These are phyloP conservation scores for Polydrusus tereticollis DNA, from an alignment of 2,888 invertebrate species.

Conservation along the genomic window DNA sequence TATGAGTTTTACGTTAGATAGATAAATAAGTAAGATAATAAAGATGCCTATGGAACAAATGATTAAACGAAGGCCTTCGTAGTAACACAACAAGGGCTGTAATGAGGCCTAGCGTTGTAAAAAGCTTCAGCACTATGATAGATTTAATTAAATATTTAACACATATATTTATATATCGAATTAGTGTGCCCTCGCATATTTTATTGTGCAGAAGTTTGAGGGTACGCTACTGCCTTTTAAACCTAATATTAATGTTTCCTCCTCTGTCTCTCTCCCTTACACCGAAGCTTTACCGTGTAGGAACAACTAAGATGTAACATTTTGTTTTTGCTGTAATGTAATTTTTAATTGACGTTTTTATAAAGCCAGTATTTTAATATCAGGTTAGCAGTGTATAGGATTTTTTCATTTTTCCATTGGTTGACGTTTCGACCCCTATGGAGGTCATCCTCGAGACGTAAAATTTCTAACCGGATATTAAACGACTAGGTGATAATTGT, in stretches of 20 bases:
- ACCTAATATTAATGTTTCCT: neutral
- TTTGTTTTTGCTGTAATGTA: slow-evolving; percentile 7
- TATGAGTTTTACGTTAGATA: slow-evolving; percentile 64
- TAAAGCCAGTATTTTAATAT: neutral
- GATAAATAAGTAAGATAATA: neutral
- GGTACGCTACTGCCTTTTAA: slow-evolving; percentile 10
- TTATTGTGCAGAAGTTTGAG: neutral
- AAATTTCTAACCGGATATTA: neutral
- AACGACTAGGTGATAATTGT: slow-evolving; percentile 1
- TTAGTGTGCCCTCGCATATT: neutral
- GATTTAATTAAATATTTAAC: slow-evolving; percentile 6
- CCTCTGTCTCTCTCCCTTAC: slow-evolving; percentile 22
- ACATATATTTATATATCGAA: slow-evolving; percentile 1
- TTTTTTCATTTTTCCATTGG: too few species aligned
- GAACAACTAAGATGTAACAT: slow-evolving; percentile 28
- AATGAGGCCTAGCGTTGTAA: neutral
- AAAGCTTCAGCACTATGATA: neutral
- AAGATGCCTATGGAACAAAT: neutral
- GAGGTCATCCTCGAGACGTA: too few species aligned
- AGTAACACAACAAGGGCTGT: neutral
- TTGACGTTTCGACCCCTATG: too few species aligned
- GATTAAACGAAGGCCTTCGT: neutral
- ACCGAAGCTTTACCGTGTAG: slow-evolving; percentile 14
- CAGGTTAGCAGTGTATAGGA: neutral
- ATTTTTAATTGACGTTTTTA: neutral